Percentiles rank a stretch among this genome's conserved stretches.
Conservation (phyloP, 2,888 invertebrate species). For the Trypoxylon attenuatum region DNA sequence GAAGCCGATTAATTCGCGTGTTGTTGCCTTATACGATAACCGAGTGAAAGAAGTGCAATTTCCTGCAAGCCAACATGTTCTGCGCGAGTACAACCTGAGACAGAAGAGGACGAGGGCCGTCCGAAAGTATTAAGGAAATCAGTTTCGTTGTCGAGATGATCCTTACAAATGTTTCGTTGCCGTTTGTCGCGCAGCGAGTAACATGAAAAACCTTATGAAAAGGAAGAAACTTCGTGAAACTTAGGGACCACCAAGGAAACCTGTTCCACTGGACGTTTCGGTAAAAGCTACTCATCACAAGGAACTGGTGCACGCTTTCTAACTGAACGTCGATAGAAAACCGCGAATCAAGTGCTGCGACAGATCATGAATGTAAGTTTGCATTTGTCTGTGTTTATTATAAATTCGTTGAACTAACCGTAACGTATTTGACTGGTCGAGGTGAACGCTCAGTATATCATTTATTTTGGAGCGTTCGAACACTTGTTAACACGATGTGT, state of each 20-base stretch:
- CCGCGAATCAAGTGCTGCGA: slow-evolving; percentile 19
- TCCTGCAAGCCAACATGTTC: slow-evolving; percentile 12
- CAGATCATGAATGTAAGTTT: slow-evolving; percentile 58
- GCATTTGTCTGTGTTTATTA: too few relatives aligned
- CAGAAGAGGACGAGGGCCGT: too few relatives aligned
- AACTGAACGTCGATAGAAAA: slow-evolving; percentile 26
- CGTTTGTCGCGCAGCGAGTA: slow-evolving; percentile 19
- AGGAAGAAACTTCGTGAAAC: slow-evolving; percentile 23
- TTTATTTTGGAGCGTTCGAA: too few relatives aligned
- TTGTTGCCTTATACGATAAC: slow-evolving; percentile 38
- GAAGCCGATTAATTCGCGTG: slow-evolving; percentile 33
- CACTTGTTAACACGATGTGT: too few relatives aligned
- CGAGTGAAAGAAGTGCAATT: slow-evolving; percentile 29
- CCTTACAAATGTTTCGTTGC: background rate
- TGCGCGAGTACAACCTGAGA: too few relatives aligned
- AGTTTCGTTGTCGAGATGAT: background rate
- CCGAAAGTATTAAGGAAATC: too few relatives aligned
- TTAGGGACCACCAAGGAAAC: background rate
- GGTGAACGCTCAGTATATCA: too few relatives aligned
- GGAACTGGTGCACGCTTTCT: slow-evolving; percentile 5
- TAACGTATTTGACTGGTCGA: too few relatives aligned
- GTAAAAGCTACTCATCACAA: background rate
- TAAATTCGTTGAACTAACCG: too few relatives aligned
- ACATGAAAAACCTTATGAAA: slow-evolving; percentile 41
- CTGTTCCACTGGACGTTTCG: slow-evolving; percentile 11